Evolutionary conservation across 2,797 vertebrate genomes (phyloP).

Genomic region (Melanotaenia pygmaea): DNA sequence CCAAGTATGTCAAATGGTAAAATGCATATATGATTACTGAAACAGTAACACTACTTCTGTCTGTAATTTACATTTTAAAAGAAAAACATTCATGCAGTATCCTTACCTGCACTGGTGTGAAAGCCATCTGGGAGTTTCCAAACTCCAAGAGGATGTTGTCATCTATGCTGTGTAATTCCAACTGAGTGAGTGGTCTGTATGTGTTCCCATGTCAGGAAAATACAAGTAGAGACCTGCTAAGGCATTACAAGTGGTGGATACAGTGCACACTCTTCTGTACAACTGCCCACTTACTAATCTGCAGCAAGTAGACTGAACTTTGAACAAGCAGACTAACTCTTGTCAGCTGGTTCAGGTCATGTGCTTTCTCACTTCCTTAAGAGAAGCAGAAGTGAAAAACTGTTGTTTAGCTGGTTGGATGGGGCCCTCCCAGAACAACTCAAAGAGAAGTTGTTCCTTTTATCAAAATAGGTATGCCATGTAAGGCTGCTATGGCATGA

Average conservation of each 20-base stretch:
- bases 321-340: slow-evolving; percentile 75
- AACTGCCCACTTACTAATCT: slow-evolving; percentile 67
- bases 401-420: slow-evolving; percentile 70
- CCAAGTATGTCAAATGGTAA: neutral
- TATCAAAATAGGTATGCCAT: slow-evolving; percentile 55
- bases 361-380: slow-evolving; percentile 80
- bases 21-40: neutral
- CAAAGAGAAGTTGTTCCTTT: slow-evolving; percentile 21
- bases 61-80: slow-evolving; percentile 1
- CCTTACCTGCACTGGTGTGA: slow-evolving; percentile 72
- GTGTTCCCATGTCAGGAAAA: slow-evolving; percentile 61
- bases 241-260: slow-evolving; percentile 41
- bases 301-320: slow-evolving; percentile 77
- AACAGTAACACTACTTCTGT: neutral
- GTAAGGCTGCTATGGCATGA: slow-evolving; percentile 19
- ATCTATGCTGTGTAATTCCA: slow-evolving; percentile 44
- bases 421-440: slow-evolving; percentile 50
- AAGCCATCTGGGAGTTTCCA: slow-evolving; percentile 65
- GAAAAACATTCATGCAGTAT: neutral
- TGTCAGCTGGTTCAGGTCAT: slow-evolving; percentile 83
- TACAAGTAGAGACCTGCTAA: slow-evolving; percentile 62
- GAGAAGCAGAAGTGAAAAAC: slow-evolving; percentile 81
- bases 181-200: slow-evolving; percentile 24
- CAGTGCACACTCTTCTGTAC: slow-evolving; percentile 27
- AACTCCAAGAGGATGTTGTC: slow-evolving; percentile 29